phyloP scores from a whole-genome alignment of 2,113 vertebrate species.

The Tympanuchus pallidicinctus region DNA sequence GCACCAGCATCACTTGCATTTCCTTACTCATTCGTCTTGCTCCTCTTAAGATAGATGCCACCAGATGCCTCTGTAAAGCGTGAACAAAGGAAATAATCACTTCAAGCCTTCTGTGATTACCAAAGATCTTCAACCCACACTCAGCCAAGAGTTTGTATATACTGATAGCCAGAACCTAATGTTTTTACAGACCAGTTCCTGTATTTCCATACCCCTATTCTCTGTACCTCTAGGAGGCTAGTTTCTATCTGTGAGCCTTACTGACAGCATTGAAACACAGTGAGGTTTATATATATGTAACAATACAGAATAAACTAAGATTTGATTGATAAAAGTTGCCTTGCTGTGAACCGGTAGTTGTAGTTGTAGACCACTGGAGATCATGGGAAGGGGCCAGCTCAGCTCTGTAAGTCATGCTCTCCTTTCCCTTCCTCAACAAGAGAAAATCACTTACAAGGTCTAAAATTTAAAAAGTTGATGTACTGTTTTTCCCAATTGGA shows the following conservation, averaged over 20 bases:
- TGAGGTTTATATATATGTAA: neutral
- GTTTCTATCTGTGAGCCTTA: neutral
- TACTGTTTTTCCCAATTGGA: neutral
- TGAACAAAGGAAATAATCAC: neutral
- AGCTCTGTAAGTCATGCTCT: neutral
- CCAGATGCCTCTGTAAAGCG: neutral
- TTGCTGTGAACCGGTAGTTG: neutral
- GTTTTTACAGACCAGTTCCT: neutral
- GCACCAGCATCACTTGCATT: neutral
- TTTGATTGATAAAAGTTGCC: neutral
- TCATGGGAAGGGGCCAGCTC: neutral
- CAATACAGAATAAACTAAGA: neutral
- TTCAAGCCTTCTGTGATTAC: neutral
- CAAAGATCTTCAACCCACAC: neutral
- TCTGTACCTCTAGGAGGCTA: neutral
- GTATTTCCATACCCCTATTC: neutral
- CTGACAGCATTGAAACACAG: neutral
- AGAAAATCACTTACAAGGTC: neutral
- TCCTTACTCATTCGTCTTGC: neutral
- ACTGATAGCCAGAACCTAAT: neutral
- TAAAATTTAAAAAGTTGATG: neutral
- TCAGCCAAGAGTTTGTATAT: neutral
- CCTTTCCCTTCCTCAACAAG: neutral
- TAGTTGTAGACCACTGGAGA: rapidly evolving
- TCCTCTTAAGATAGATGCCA: neutral